A percentile compares a stretch with the other conserved stretches of the same genome.
These are phyloP conservation scores for Drosophila neocordata DNA, from an alignment of 1,140 invertebrate genomes.

Conservation along the genomic window DNA sequence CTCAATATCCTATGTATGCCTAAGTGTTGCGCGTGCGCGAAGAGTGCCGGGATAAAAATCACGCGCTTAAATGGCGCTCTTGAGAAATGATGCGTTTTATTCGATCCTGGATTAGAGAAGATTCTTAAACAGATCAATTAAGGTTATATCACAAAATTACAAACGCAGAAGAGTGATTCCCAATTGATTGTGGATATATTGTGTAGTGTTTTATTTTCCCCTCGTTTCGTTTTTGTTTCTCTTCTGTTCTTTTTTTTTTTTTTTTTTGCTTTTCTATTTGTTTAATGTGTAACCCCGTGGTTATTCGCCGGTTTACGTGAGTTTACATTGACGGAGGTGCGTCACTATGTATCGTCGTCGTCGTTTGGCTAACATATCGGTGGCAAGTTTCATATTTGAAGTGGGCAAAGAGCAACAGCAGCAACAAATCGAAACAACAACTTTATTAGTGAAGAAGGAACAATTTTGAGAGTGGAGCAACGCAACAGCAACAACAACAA, in stretches of 20 bases:
- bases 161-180: not conserved
- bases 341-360: slow-evolving; percentile 74
- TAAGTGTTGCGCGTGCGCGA: slow-evolving; percentile 1
- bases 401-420: slow-evolving; percentile 51
- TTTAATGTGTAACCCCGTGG: slow-evolving; percentile 9
- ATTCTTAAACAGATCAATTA: not conserved
- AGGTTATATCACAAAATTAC: not conserved
- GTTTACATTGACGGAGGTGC: not conserved
- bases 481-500: slow-evolving; percentile 2
- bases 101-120: not conserved
- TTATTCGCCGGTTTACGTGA: slow-evolving; percentile 13
- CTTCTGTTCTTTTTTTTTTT: not conserved
- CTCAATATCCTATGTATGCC: not conserved
- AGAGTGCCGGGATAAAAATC: not conserved
- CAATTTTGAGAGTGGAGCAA: slow-evolving; percentile 2
- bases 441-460: too few species aligned
- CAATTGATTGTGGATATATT: not conserved
- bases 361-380: slow-evolving; percentile 42
- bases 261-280: not conserved
- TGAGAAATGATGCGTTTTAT: not conserved
- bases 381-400: slow-evolving; percentile 61
- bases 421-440: slow-evolving; percentile 22
- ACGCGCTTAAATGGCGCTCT: not conserved
- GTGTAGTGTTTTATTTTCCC: not conserved
- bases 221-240: not conserved